Evolutionary conservation across 2,888 invertebrate species (phyloP), one percentile per base, ranked within the genome.

Genomic region (Diploptera punctata): DNA sequence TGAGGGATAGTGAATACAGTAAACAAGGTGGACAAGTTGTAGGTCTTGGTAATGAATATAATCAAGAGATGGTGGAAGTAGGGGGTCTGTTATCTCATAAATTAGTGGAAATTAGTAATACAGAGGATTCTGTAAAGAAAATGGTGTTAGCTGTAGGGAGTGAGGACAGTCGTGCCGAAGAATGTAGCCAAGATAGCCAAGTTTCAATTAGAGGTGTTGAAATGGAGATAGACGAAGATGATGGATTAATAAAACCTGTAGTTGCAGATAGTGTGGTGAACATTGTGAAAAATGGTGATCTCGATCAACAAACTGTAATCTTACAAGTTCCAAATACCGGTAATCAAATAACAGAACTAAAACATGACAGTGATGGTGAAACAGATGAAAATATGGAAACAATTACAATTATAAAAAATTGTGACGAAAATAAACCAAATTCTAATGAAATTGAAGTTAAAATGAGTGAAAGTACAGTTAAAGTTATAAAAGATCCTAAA

Each of bases 151-250:
- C 26, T 19, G 18, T 54, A 18, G 62, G 43, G 9, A 62, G 49
- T 49, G 62, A 62, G n/a, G 47, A 49, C 21, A 62, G 47, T 24
- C 43, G 21, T 19, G 19, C 49, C 5, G 69, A 72, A 54, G 72
- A 72, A n/a, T 26, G 43, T 18, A 72, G 72, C 57, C 29, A 68
- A 31, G 74, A 69, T 33, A 71, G 71, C 52, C 43, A 54, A n/a
- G 24, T 71, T 13, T 62, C 68, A 7, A 61, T 67, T 29, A 57
- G 61, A 19, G 71, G 52, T 43, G 47, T 70, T 26, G 67, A 70
- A 26, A 44, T 70, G n/a, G 70, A 70, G 29, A 44, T 67, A 2
- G 26, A 47, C 1, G 43, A 19, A 4, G 49, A n/a, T 29, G 61
- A 57, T 61, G 26, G 21, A 18, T 16, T 43, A 43, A 9, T 21